Evolutionary conservation across 1,140 invertebrate species (phyloP), one percentile per base, ranked within the genome.

Genomic region (Dolichoris vasculosae): DNA sequence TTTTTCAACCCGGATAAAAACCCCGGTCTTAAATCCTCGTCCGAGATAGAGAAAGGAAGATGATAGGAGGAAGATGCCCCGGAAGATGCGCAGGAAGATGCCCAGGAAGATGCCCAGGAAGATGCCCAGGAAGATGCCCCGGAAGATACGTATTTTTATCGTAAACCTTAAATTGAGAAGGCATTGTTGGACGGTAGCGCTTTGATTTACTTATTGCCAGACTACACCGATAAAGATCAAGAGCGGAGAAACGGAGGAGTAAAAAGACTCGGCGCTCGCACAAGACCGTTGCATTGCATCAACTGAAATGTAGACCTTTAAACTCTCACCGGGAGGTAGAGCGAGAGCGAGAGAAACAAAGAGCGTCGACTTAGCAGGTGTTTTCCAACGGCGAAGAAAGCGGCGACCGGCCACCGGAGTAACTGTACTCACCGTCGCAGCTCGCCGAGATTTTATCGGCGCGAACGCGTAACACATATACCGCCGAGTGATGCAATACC

Each of bases 361-460:
- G 67, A 71, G 26, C 0, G 69, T 43, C 46, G 75, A 1, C 23
- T 15, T 48, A 20, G 40, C 75, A 77, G 43, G 75, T 51, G 75
- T 26, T 77, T 77, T 26, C 17, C 46, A 35, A 2, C n/a, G 48
- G 43, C 30, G 46, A 73, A 43, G 69, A 73, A 43, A 73, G 69
- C 38, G 23, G 69, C 69, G 69, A 73, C 38, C 38, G 40, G 20
- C 69, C 69, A 73, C 69, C 20, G 38, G 20, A 43, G 38, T 73
- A 73, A 73, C 69, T 73, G 38, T 73, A 73, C 69, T 26, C 69
- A 40, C 23, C 55, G 23, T 59, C 55, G 55, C 55, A 26, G 23
- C 69, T 6, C 38, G 38, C 38, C 38, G 69, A 38, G 69, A 73
- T 73, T 43, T 43, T 73, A 73, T 73, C 69, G 69, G 69, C 26